phyloP scores from a whole-genome alignment of 2,797 vertebrate genomes.

The Gymnoscopelus braueri region DNA sequence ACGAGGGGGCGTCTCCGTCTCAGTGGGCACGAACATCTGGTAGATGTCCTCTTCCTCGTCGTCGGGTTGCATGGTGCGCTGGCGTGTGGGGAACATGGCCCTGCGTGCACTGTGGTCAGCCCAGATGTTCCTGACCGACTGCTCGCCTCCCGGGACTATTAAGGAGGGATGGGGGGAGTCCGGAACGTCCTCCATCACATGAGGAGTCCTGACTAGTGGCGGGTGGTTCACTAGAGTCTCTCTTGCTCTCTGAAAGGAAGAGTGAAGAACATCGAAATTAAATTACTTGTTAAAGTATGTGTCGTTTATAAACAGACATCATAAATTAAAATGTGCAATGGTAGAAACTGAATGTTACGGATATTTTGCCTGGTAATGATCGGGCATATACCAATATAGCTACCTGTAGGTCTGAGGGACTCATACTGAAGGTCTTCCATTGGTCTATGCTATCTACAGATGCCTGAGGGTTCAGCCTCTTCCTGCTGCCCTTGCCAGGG shows the following conservation, averaged over 20 bases:
- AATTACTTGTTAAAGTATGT: neutral
- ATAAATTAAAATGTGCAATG: neutral
- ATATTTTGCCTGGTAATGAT: neutral
- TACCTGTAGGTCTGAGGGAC: constrained; percentile 81
- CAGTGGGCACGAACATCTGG: constrained; percentile 93
- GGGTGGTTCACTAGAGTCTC: constrained; percentile 84
- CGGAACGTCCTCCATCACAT: constrained; percentile 78
- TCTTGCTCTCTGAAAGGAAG: constrained; percentile 83
- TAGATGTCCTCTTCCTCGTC: constrained; percentile 95
- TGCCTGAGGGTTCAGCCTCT: constrained; percentile 88
- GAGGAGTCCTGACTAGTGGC: constrained; percentile 72
- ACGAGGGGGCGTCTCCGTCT: constrained; percentile 64
- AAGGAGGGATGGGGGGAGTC: constrained; percentile 71
- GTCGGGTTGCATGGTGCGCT: constrained; percentile 86
- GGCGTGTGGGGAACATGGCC: constrained; percentile 91
- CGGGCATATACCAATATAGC: neutral
- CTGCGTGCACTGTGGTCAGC: constrained; percentile 91
- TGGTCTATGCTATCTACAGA: constrained; percentile 88
- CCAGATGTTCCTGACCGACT: constrained; percentile 89
- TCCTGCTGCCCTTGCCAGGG: constrained; percentile 87
- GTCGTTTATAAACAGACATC: neutral
- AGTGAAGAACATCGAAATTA: constrained; percentile 10
- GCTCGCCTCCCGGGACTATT: constrained; percentile 80
- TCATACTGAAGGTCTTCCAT: constrained; percentile 83
- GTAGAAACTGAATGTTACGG: neutral